Evolutionary conservation across 2,888 invertebrate species (phyloP).

Genomic region (Dolichomitus sp.): DNA sequence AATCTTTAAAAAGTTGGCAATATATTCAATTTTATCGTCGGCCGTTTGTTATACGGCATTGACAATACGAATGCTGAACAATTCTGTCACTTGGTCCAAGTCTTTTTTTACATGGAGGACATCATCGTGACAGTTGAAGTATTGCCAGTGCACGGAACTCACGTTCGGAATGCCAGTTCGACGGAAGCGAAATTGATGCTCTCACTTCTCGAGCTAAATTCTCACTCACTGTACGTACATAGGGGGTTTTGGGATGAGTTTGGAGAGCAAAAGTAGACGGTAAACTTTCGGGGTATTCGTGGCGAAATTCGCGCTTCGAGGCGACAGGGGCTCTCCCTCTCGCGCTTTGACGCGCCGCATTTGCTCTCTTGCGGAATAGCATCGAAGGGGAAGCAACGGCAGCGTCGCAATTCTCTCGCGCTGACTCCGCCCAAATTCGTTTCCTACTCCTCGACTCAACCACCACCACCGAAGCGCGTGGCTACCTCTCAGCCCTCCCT

Average conservation of each 20-base stretch:
- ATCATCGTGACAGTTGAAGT: neutral
- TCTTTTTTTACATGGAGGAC: neutral
- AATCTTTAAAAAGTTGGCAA: neutral
- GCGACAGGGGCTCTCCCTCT: conserved; percentile 70
- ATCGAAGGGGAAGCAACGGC: conserved; percentile 80
- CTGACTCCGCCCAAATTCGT: conserved; percentile 86
- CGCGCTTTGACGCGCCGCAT: conserved; percentile 78
- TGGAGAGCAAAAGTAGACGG: conserved; percentile 65
- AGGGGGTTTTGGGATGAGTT: conserved; percentile 81
- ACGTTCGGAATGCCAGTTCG: conserved; percentile 13
- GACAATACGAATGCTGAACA: neutral
- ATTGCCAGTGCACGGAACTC: neutral
- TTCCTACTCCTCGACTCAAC: conserved; percentile 87
- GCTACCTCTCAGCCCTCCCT: conserved; percentile 73
- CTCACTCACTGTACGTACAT: conserved; percentile 51
- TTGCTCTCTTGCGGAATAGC: conserved; percentile 79
- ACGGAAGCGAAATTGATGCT: conserved; percentile 30
- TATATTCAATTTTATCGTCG: neutral
- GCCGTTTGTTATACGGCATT: neutral
- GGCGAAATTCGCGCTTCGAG: conserved; percentile 72
- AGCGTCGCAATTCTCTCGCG: conserved; percentile 86
- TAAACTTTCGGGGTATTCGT: conserved; percentile 67
- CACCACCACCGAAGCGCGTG: conserved; percentile 83
- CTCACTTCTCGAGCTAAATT: conserved; percentile 3
- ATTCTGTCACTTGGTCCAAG: neutral